phyloP scores from a whole-genome alignment of 2,113 vertebrate genomes.

The Petaurus breviceps region DNA sequence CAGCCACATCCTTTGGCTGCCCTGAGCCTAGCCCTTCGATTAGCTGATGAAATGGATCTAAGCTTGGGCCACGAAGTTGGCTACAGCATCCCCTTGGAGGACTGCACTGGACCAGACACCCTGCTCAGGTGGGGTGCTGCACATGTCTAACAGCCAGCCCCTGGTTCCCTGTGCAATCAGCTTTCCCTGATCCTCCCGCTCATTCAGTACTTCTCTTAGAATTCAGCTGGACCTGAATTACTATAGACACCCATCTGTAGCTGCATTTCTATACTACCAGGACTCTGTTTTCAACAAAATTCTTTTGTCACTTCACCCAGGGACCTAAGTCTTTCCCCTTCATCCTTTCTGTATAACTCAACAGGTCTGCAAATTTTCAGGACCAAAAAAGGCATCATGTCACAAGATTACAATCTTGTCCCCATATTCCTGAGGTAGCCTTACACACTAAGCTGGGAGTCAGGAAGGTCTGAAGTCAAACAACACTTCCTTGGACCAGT shows the following conservation, averaged over 20 bases:
- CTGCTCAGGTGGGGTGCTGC: conserved; percentile 89
- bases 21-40: conserved; percentile 90
- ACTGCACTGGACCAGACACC: conserved; percentile 92
- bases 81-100: conserved; percentile 94
- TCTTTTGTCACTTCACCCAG: neutral
- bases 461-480: too few relatives aligned
- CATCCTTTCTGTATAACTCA: neutral
- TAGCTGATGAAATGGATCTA: conserved; percentile 98
- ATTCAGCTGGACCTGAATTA: neutral
- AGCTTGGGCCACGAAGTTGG: conserved; percentile 96
- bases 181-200: neutral
- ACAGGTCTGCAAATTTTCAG: neutral
- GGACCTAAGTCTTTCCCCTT: neutral
- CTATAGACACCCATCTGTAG: neutral
- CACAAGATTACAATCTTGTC: neutral
- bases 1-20: conserved; percentile 92
- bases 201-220: neutral
- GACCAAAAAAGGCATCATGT: neutral
- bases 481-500: neutral
- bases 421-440: too few relatives aligned
- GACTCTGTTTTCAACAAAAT: neutral
- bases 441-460: too few relatives aligned
- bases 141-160: neutral
- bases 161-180: neutral
- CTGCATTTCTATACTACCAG: neutral